These are phyloP conservation scores for Lymantria monacha DNA, from an alignment of 2,888 invertebrate genomes.

Conservation along the genomic window DNA sequence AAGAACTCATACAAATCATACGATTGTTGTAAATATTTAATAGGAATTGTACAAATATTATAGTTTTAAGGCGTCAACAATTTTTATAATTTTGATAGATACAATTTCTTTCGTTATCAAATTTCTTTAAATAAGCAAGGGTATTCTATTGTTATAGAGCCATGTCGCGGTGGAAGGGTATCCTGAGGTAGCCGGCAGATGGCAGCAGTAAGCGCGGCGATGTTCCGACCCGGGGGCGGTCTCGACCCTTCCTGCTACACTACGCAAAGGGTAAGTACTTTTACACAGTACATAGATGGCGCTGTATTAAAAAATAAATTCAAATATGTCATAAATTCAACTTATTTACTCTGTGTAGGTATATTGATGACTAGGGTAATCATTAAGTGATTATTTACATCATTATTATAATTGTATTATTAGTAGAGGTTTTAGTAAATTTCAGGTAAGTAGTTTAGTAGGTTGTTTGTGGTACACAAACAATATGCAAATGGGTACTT, in stretches of 20 bases:
- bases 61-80: no score
- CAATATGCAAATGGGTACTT: neutral
- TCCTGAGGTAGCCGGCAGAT: constrained; percentile 83
- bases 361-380: neutral
- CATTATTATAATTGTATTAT: neutral
- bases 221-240: constrained; percentile 85
- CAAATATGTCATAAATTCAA: neutral
- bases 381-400: neutral
- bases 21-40: no score
- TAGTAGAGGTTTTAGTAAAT: no score
- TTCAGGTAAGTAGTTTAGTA: neutral
- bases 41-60: no score
- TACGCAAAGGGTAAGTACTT: constrained; percentile 82
- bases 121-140: neutral
- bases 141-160: constrained; percentile 66
- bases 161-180: constrained; percentile 83
- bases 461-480: neutral
- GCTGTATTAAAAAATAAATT: constrained; percentile 18
- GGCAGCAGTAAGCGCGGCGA: constrained; percentile 87
- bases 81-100: no score
- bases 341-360: neutral
- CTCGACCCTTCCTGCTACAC: constrained; percentile 84
- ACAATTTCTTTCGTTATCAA: no score
- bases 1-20: no score
- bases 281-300: constrained; percentile 51